Base-by-base conservation (phyloP, 2,797 vertebrate genomes). In the Spea hammondii region DNA sequence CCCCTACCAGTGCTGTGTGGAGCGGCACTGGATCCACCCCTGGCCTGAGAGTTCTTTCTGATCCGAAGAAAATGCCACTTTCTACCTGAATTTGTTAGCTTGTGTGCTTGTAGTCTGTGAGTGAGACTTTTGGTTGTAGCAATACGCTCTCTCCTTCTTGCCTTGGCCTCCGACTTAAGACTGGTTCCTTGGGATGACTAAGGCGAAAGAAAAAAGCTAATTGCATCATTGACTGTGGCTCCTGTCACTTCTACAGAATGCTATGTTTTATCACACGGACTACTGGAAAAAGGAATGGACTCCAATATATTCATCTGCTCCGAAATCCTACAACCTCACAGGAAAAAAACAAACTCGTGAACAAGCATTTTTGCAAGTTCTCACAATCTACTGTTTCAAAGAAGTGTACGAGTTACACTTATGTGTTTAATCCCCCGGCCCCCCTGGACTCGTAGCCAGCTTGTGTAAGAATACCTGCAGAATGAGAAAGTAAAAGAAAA, bases 381-480 rank as follows among this genome's bases (percentile, higher is more conserved):
- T 93, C 93, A 94, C 93, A 92, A 91, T 91, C 92, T 92, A 90
- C 94, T 93, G 91, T 94, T 92, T 91, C 92, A 91, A 94, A 72
- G 79, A 77, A 94, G 94, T 96, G 94, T 97, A 93, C 92, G 93
- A 93, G 92, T 95, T 93, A 93, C 92, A 89, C 90, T 92, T 78
- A 93, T 95, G 90, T 92, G 91, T 93, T 86, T 90, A 5, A 5
- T 62, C n/a, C n/a, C n/a, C n/a, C n/a, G 6, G 10, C 12, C 13
- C 7, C 13, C 6, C 93, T 92, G 91, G 92, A 95, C 93, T 92
- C 93, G 95, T 98, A 98, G 95, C 95, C 95, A 93, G 96, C 95
- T 96, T 97, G 95, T 97, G 95, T 95, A 93, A 93, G 94, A 95
- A 90, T 93, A 94, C 93, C 93, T 94, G 93, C 94, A 94, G 94